These are phyloP conservation scores for Nothobranchius furzeri DNA, from an alignment of 2,113 vertebrate genomes.

Conservation along the genomic window DNA sequence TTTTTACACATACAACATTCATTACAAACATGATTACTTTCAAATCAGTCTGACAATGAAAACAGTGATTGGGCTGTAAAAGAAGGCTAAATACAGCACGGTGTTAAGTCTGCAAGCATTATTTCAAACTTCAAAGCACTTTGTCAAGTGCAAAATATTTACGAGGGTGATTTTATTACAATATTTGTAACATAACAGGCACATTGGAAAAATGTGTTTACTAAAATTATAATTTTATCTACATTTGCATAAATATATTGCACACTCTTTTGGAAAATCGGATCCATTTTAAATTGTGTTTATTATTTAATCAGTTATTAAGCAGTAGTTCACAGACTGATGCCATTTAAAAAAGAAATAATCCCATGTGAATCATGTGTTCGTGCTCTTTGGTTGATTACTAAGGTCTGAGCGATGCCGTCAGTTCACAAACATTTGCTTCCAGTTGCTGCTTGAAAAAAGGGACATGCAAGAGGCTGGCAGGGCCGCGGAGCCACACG, in stretches of 20 bases:
- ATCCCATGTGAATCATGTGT: neutral
- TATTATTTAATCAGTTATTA: too few relatives aligned
- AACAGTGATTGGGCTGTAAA: neutral
- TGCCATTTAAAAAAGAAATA: too few relatives aligned
- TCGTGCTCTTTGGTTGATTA: conserved; percentile 41
- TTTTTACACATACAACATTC: too few relatives aligned
- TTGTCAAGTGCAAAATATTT: neutral
- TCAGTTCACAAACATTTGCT: conserved; percentile 78
- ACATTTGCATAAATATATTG: too few relatives aligned
- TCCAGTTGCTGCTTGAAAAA: conserved; percentile 70
- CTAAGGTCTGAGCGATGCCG: conserved; percentile 73
- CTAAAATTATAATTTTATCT: too few relatives aligned
- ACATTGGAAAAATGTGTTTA: too few relatives aligned
- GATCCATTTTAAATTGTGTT: too few relatives aligned
- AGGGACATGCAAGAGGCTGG: conserved; percentile 73
- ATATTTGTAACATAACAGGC: too few relatives aligned
- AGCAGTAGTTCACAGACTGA: too few relatives aligned
- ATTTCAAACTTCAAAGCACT: neutral
- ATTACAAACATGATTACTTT: too few relatives aligned
- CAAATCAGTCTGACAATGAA: neutral
- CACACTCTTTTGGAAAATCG: too few relatives aligned
- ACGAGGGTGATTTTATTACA: too few relatives aligned
- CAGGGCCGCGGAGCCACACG: conserved; percentile 50
- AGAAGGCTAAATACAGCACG: neutral
- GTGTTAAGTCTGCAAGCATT: neutral